Conservation (phyloP, 2,797 vertebrate genomes). For the Urocyon cinereoargenteus region DNA sequence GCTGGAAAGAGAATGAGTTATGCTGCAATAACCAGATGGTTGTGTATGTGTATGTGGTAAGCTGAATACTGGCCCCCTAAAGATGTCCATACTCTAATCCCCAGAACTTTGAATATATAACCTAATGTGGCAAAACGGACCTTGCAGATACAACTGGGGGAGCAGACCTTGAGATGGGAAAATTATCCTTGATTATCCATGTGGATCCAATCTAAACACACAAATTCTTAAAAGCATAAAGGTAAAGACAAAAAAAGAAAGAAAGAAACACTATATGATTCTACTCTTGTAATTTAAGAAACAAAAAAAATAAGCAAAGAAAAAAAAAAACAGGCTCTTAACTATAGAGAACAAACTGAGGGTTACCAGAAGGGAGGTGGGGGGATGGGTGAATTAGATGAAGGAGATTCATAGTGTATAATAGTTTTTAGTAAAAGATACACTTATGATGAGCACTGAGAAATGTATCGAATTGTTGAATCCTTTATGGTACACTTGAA, state of each 20-base stretch:
- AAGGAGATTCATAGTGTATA: neutral
- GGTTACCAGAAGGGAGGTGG: neutral
- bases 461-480: neutral
- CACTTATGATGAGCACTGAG: neutral
- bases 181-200: neutral
- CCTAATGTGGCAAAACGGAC: neutral
- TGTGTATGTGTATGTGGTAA: neutral
- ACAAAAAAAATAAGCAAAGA: neutral
- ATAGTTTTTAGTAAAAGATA: too few relatives aligned
- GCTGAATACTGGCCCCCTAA: neutral
- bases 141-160: neutral
- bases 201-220: neutral
- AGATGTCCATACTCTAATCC: neutral
- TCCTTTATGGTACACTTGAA: neutral
- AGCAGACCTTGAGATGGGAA: neutral
- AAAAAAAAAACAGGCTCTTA: neutral
- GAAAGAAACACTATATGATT: neutral
- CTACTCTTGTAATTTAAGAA: neutral
- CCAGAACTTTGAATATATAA: neutral
- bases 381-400: neutral
- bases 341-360: neutral
- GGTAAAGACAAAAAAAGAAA: neutral
- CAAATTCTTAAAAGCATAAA: neutral
- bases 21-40: neutral
- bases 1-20: neutral